phyloP scores from a whole-genome alignment of 2,113 vertebrate genomes.

The Struthidea cinerea region DNA sequence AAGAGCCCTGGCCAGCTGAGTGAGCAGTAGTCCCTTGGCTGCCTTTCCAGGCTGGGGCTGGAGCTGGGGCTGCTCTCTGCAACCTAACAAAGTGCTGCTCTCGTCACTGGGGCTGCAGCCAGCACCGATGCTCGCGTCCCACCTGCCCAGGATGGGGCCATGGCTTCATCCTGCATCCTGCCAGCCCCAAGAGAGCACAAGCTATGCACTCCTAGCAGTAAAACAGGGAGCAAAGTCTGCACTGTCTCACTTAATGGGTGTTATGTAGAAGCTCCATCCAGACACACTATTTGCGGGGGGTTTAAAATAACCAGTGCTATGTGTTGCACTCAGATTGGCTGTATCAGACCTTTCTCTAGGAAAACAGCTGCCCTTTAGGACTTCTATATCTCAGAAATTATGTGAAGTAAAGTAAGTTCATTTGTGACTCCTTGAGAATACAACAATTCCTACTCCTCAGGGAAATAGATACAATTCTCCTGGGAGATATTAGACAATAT shows the following conservation, averaged over 20 bases:
- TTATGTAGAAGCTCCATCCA: background rate
- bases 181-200: fast-evolving
- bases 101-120: background rate
- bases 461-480: background rate
- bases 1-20: background rate
- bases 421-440: background rate
- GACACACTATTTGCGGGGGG: background rate
- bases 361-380: background rate
- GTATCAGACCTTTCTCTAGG: background rate
- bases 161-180: background rate
- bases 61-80: background rate
- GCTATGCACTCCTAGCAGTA: no score
- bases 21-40: background rate
- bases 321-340: background rate
- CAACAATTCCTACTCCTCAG: background rate
- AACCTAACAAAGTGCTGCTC: background rate
- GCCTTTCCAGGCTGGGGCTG: background rate
- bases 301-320: background rate
- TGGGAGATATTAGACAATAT: background rate
- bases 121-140: fast-evolving
- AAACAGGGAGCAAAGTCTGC: background rate
- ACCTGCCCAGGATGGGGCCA: background rate
- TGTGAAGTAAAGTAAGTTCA: background rate
- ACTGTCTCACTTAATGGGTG: fast-evolving
- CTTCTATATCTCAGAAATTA: background rate